Evolutionary conservation across 2,113 vertebrate species (phyloP), one percentile per base, ranked within the genome.

Genomic region (Chloropsis hardwickii): DNA sequence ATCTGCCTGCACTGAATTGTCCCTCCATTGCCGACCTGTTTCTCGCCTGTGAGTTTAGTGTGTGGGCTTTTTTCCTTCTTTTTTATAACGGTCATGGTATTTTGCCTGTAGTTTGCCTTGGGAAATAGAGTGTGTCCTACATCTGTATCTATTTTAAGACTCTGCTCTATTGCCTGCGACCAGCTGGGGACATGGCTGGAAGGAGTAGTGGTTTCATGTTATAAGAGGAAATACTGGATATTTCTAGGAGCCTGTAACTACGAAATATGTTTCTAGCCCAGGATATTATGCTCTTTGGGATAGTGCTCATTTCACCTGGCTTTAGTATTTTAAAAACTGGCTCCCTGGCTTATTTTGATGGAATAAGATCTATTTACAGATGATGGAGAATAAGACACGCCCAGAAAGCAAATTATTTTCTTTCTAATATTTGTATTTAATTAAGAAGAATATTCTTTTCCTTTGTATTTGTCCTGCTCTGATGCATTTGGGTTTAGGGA

Each of bases 121-220:
- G 94, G 95, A 95, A 96, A 93, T 92, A 70, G 94, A 95, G 50
- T 93, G 90, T 94, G 88, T 93, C 94, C 96, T 97, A 97, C 82
- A 94, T 96, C 88, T 5, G 2, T 53, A 2, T 69, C 94, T 96
- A 96, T 96, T 96, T 97, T 97, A 93, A 93, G 92, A 44, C 23
- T 73, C 23, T 69, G 57, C 50, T 82, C 54, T 77, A 37, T 94
- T 88, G 81, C 74, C 35, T 91, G 66, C 62, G 80, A 22, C 74
- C n/a, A 77, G 92, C 88, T 92, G 88, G 78, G 94, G 94, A 93
- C 1, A 3, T 29, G 74, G 74, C 88, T 90, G 33, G 87, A 83
- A 91, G 82, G 71, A 93, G 74, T 57, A 65, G 40, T 58, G 57
- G 42, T 45, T 92, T 82, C 3, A 8, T 13, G 16, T 61, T 50